Base-by-base conservation (phyloP, 2,797 vertebrate genomes). In the Rhincodon typus region DNA sequence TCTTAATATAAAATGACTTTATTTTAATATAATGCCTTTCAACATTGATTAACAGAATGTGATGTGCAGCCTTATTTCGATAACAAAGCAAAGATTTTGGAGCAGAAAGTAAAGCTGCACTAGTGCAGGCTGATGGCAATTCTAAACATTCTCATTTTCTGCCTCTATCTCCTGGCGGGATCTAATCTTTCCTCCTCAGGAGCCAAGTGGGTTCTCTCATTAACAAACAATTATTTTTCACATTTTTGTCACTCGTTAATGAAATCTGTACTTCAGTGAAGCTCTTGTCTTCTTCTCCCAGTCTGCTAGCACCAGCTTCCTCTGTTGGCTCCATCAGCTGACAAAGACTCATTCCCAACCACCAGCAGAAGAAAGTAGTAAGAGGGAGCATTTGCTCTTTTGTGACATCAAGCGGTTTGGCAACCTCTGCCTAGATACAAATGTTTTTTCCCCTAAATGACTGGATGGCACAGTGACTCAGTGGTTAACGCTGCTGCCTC, bases 1-100 rank as follows among this genome's bases (percentile, higher is more conserved):
- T 96, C 96, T 96, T 96, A 96, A 97, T 96, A 74, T 79, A 96
- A 97, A 96, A 96, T 95, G 95, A 96, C 96, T 96, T 62, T 0
- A 0, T 95, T 97, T 96, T 96, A 96, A 96, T 87, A 96, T 94
- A 94, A 96, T 96, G 50, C 93, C 67, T 96, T 97, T 96, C 95
- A 96, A 94, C 96, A 96, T n/a, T 95, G 87, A 96, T 87, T 70
- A 96, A 95, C 23, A 82, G 34, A 12, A 95, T 94, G 96, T 3
- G 95, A 95, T 25, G 84, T 96, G 86, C 67, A 96, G 95, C 50
- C 82, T 70, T 96, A 97, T 96, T 95, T 96, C 96, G 0, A 95
- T 94, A 91, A 96, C 0, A 0, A 96, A 57, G 96, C 82, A 93
- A 74, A 27, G 46, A 94, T 53, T 69, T 96, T 84, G 62, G 96